Base-by-base conservation (phyloP, 2,888 invertebrate genomes). In the Archips crataeganus region DNA sequence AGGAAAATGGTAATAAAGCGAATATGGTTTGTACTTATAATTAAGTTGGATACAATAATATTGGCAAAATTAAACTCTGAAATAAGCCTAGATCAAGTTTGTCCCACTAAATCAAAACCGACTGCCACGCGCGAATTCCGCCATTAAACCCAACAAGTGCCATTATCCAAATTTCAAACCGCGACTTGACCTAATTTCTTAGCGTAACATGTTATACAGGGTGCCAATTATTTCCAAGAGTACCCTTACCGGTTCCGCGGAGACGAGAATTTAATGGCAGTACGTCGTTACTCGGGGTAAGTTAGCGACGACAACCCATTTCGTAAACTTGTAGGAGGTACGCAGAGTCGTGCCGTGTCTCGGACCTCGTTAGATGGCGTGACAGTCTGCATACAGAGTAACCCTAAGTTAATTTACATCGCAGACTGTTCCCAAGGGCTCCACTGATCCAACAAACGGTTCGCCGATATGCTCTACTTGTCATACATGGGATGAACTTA, bases 341-440 rank as follows among this genome's bases (percentile, higher is more conserved):
- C 57, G 54, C 61, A 49, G 70, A 45, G 71, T 71, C 83, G 85
- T 83, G 79, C 79, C 79, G 87, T 87, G 90, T 85, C 88, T 88
- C 82, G 87, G 90, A 90, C 90, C 86, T 92, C 89, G 90, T 92
- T 92, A 92, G 82, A 82, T 77, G 83, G 79, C 79, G 85, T 84
- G 84, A 83, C 86, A 87, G 89, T 92, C 92, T 94, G 94, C 93
- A 93, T 93, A 93, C 91, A 90, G 87, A 93, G 89, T 87, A 87
- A 87, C 85, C 85, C 80, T 93, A 92, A 93, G 90, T 91, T 92
- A 92, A 93, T 93, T 93, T 93, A 89, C 87, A 89, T 81, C 83
- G 86, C 83, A 82, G 84, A 87, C 87, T 83, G 80, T 82, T 85
- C 92, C 80, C 87, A 15, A 51, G 88, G 83, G 90, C 84, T 77